Evolutionary conservation across 1,140 invertebrate species (phyloP).

Genomic region (Apis mellifera): DNA sequence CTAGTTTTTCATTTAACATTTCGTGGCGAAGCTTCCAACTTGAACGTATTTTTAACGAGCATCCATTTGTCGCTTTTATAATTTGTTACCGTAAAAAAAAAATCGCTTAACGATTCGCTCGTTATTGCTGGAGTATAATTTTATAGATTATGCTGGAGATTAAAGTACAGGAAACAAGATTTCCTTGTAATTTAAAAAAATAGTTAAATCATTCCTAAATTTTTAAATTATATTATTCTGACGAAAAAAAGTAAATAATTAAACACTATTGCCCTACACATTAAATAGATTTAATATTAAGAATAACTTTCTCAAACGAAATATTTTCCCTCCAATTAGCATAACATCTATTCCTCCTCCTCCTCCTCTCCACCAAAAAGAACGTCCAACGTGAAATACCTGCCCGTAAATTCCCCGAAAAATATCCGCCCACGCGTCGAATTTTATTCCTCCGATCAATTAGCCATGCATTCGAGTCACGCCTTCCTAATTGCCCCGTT

Average conservation of each 20-base stretch:
- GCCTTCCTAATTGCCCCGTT: constrained; percentile 20
- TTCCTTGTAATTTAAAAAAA: too few relatives aligned
- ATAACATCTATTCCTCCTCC: accelerated
- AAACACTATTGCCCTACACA: too few relatives aligned
- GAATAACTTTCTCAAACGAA: too few relatives aligned
- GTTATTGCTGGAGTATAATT: constrained; percentile 4
- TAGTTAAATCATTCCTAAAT: too few relatives aligned
- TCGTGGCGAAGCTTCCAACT: constrained; percentile 6
- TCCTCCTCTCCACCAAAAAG: not conserved
- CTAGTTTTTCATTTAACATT: constrained; percentile 66
- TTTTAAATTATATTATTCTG: too few relatives aligned
- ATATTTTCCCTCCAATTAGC: not conserved
- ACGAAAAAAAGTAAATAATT: too few relatives aligned
- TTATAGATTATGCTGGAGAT: not conserved
- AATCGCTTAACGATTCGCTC: constrained; percentile 55
- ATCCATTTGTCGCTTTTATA: constrained; percentile 72
- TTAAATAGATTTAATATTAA: too few relatives aligned
- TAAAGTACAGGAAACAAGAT: not conserved
- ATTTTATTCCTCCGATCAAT: constrained; percentile 24
- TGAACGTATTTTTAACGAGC: constrained; percentile 71
- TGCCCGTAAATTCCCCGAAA: not conserved
- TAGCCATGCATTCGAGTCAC: constrained; percentile 26
- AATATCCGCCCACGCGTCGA: constrained; percentile 6
- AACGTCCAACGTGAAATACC: not conserved
- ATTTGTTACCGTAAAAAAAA: constrained; percentile 69